Evolutionary conservation across 1,140 invertebrate species (phyloP), one percentile per base, ranked within the genome.

Genomic region (Eufriesea mexicana): DNA sequence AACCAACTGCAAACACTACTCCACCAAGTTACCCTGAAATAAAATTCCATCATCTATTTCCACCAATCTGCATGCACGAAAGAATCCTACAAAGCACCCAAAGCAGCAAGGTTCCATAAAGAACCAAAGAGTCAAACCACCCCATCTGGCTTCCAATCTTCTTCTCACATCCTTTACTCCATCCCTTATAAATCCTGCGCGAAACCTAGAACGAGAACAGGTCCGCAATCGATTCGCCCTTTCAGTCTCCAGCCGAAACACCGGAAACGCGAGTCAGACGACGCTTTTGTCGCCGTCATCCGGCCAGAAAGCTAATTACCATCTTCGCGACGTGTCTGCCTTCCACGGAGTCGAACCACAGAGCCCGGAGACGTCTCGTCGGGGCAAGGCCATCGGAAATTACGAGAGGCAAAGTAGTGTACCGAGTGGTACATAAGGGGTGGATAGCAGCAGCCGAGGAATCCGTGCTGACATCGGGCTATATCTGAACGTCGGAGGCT

Each of bases 401-500:
- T 54, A 81, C 51, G 49, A 35, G 49, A 66, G 25, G 49, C 72
- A 49, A 81, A 55, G 62, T 75, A 81, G 79, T 67, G 20, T 55
- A 72, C 45, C 9, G 79, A 55, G 35, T 20, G n/a, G 77, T 47
- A 10, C 20, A 28, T 25, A 61, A 25, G 25, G 45, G 45, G 45
- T n/a, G 28, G 49, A 23, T n/a, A 45, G 35, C 10, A 42, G 20
- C 51, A 35, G 62, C 12, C 6, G 18, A 14, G 68, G 47, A 79
- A 70, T 79, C 51, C 51, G 64, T 59, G 78, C 78, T 62, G 78
- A 79, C 72, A 45, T 75, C 61, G 8, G 45, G 62, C 61, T 66
- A 81, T 81, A 81, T 66, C 51, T 16, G 79, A 75, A 81, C 79
- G 61, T 81, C 75, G 76, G 57, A 79, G 76, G 79, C 80, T 89